Conservation (phyloP, 2,888 invertebrate species). For the Pyrgus malvae region DNA sequence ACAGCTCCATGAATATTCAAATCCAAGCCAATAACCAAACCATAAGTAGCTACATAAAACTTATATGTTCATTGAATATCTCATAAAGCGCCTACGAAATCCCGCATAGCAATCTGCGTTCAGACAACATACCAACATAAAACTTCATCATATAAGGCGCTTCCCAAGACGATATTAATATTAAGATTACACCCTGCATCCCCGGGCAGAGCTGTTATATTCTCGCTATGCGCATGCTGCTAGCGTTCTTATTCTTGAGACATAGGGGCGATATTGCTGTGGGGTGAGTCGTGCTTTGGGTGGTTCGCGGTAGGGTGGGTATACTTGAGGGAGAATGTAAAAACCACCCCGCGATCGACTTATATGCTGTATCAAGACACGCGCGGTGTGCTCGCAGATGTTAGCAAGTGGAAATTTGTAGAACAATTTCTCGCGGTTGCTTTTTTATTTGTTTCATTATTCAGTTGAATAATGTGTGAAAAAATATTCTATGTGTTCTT, state of each 20-base stretch:
- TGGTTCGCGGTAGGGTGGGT: conserved; percentile 54
- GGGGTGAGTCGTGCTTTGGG: conserved; percentile 31
- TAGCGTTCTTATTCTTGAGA: conserved; percentile 19
- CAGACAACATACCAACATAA: conserved; percentile 59
- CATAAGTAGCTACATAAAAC: conserved; percentile 27
- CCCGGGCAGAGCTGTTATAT: conserved; percentile 37
- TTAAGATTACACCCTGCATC: conserved; percentile 62
- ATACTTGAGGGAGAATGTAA: conserved; percentile 77
- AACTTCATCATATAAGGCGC: conserved; percentile 69
- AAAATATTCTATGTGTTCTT: neutral
- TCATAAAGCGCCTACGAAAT: conserved; percentile 52
- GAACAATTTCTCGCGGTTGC: conserved; percentile 5
- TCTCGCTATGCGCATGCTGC: conserved; percentile 36
- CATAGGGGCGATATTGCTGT: conserved; percentile 36
- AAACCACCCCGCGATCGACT: conserved; percentile 81
- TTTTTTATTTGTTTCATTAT: neutral
- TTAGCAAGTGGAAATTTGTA: conserved; percentile 3
- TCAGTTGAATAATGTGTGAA: neutral
- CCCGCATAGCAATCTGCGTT: conserved; percentile 44
- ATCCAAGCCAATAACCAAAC: conserved; percentile 4
- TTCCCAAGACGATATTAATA: conserved; percentile 77
- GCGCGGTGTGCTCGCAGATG: conserved; percentile 36
- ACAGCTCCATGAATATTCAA: conserved; percentile 6
- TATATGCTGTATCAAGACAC: conserved; percentile 80
- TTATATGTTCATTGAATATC: conserved; percentile 37